Evolutionary conservation across 1,140 invertebrate genomes (phyloP).

Genomic region (Drosophila bocqueti): DNA sequence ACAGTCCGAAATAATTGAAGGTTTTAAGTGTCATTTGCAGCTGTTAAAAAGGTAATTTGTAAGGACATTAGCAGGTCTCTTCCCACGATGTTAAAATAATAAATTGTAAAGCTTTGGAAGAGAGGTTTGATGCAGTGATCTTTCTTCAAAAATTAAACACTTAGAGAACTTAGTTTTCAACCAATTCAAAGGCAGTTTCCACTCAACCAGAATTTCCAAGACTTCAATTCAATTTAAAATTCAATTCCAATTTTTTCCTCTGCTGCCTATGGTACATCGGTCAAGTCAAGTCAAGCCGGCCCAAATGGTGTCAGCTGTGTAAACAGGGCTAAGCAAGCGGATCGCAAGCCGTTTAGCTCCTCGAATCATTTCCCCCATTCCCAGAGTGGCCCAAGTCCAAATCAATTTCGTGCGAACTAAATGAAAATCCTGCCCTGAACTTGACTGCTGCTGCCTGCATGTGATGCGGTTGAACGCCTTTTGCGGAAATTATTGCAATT

Average conservation of each 20-base stretch:
- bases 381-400: slow-evolving; percentile 22
- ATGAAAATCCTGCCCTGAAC: slow-evolving; percentile 67
- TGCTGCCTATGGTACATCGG: slow-evolving; percentile 5
- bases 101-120: too few relatives aligned
- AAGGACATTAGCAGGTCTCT: too few relatives aligned
- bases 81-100: neutral
- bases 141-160: neutral
- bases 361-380: slow-evolving; percentile 13
- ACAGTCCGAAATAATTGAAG: slow-evolving; percentile 12
- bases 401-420: slow-evolving; percentile 54
- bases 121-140: too few relatives aligned
- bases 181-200: neutral
- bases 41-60: neutral
- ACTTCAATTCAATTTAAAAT: neutral
- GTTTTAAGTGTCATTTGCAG: neutral
- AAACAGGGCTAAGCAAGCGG: slow-evolving; percentile 74
- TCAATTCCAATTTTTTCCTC: neutral
- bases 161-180: neutral
- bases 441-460: slow-evolving; percentile 61
- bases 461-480: slow-evolving; percentile 69
- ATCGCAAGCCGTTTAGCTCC: slow-evolving; percentile 45
- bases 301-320: slow-evolving; percentile 78
- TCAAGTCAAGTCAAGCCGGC: slow-evolving; percentile 45
- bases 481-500: slow-evolving; percentile 81
- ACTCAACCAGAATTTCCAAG: neutral